A percentile compares a stretch with the other conserved stretches of the same genome.
Conservation (phyloP, 2,888 invertebrate genomes). For the Tipula vernalis region DNA sequence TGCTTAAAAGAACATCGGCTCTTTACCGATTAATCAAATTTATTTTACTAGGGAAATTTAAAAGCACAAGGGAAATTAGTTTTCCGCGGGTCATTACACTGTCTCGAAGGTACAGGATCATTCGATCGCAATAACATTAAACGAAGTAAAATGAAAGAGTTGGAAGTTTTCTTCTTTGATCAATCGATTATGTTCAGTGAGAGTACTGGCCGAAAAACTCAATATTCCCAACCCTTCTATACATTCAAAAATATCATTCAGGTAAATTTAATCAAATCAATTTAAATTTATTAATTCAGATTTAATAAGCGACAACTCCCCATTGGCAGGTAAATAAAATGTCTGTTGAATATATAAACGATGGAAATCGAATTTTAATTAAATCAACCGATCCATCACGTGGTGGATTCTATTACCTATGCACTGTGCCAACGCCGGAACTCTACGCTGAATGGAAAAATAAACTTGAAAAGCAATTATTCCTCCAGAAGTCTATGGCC, state of each 20-base stretch:
- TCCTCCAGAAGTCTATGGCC: neutral
- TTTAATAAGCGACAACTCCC: neutral
- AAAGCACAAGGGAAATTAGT: constrained; percentile 92
- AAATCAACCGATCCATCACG: constrained; percentile 71
- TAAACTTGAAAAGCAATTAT: neutral
- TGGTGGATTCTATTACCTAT: constrained; percentile 61
- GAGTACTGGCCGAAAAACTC: constrained; percentile 80
- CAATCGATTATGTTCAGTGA: constrained; percentile 96
- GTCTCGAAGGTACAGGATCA: constrained; percentile 48
- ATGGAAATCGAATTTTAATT: constrained; percentile 63
- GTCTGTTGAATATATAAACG: constrained; percentile 57
- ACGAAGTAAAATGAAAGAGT: constrained; percentile 49
- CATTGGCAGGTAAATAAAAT: constrained; percentile 83
- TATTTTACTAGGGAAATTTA: constrained; percentile 61
- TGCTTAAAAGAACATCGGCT: constrained; percentile 50
- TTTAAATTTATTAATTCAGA: neutral
- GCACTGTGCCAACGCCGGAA: constrained; percentile 62
- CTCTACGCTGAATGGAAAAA: constrained; percentile 63
- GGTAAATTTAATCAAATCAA: constrained; percentile 46
- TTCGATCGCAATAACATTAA: constrained; percentile 27
- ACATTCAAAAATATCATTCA: constrained; percentile 92
- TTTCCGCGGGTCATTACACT: constrained; percentile 67
- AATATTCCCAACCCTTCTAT: constrained; percentile 87
- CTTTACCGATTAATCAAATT: constrained; percentile 37
- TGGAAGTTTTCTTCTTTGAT: constrained; percentile 95